These are phyloP conservation scores for Pantherophis vulpinus DNA, from an alignment of 2,797 vertebrate species.

Conservation along the genomic window DNA sequence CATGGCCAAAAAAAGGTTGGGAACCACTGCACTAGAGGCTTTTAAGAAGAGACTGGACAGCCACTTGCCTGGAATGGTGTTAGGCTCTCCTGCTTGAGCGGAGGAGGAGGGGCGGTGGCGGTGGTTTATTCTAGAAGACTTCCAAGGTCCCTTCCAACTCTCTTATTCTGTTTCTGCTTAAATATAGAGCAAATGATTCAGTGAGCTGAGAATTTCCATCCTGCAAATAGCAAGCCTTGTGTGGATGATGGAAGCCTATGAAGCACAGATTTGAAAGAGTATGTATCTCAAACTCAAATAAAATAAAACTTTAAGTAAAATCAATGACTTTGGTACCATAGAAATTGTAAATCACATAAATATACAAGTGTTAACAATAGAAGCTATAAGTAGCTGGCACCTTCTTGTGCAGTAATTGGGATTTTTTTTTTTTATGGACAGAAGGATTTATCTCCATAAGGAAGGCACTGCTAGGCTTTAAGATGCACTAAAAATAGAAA, in stretches of 20 bases:
- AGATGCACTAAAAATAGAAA: constrained; percentile 56
- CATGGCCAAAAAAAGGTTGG: no score
- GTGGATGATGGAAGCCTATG: neutral
- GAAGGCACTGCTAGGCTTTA: neutral
- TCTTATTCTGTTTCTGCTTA: neutral
- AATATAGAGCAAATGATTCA: neutral
- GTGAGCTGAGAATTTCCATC: neutral
- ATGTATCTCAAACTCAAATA: neutral
- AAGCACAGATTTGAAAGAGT: neutral
- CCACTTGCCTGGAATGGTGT: neutral
- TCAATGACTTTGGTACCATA: neutral
- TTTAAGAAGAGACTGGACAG: neutral
- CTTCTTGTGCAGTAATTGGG: neutral
- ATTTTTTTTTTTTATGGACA: neutral
- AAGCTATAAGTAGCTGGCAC: constrained; percentile 21
- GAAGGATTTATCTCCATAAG: neutral
- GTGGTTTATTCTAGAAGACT: neutral
- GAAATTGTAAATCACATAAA: constrained; percentile 16
- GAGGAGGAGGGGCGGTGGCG: no score
- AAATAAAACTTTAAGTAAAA: neutral
- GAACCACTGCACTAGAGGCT: neutral
- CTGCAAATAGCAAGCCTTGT: neutral
- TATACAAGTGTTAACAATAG: constrained; percentile 17
- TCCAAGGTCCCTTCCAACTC: neutral
- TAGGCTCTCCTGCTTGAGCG: neutral